phyloP scores from a whole-genome alignment of 2,797 vertebrate genomes.

The Cottoperca gobio region DNA sequence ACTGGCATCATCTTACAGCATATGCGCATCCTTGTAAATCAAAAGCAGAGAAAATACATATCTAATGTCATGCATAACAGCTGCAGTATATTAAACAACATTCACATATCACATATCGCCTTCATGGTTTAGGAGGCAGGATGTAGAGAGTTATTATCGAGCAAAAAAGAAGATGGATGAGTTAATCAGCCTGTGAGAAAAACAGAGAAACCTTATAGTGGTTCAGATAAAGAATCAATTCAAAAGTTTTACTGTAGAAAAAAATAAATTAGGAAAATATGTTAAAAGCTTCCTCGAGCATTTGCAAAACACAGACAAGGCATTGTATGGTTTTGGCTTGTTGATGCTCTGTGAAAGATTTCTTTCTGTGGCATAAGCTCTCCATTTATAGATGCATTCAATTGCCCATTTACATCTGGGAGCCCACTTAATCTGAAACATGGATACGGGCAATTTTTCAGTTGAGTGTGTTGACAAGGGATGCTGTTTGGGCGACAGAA shows the following conservation, averaged over 20 bases:
- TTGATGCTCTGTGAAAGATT: conserved; percentile 50
- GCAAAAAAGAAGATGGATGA: conserved; percentile 39
- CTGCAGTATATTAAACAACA: conserved; percentile 38
- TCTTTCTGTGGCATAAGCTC: conserved; percentile 52
- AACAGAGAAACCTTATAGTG: conserved; percentile 56
- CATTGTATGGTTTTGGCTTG: conserved; percentile 73
- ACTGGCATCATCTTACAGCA: conserved; percentile 15
- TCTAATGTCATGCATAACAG: conserved; percentile 28
- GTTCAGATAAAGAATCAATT: conserved; percentile 74
- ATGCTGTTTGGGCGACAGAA: conserved; percentile 8
- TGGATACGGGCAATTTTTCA: conserved; percentile 31
- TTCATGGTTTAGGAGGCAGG: conserved; percentile 42
- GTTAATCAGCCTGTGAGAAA: conserved; percentile 18
- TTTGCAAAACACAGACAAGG: conserved; percentile 60
- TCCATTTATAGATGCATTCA: conserved; percentile 54
- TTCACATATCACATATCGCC: conserved; percentile 32
- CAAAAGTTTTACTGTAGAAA: conserved; percentile 37
- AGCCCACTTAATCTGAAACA: conserved; percentile 15
- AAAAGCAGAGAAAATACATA: conserved; percentile 14
- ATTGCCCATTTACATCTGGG: conserved; percentile 29
- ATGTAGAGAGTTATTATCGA: conserved; percentile 29
- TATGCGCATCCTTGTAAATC: conserved; percentile 7
- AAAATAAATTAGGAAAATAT: conserved; percentile 69
- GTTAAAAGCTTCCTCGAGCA: conserved; percentile 54
- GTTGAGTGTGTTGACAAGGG: conserved; percentile 1